Base-by-base conservation (phyloP, 2,113 vertebrate genomes). In the Ginglymostoma cirratum region DNA sequence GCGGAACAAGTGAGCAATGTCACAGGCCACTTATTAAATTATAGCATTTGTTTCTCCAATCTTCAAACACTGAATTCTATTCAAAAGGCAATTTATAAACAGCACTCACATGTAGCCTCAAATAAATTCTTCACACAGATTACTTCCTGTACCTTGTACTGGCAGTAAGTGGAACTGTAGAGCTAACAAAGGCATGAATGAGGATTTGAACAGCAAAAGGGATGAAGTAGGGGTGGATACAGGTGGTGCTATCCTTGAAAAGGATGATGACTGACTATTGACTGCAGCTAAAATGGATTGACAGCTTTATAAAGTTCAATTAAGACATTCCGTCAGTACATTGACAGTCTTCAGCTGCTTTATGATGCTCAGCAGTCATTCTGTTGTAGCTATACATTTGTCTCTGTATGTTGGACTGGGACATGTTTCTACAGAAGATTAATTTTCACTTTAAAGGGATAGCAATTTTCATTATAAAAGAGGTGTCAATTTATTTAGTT, bases 381-480 rank as follows among this genome's bases (percentile, higher is more conserved):
- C 38, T 93, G 61, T 24, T 93, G 89, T 10, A 93, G 34, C 55
- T 93, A 38, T 34, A 38, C 34, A 61, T 66, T 93, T 93, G 61
- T 61, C 19, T 21, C 17, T 67, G 34, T 19, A n/a, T 19, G 65
- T 67, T 17, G 61, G 55, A n/a, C 55, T 92, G 55, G 34, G 61
- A 67, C 38, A n/a, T 67, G 61, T 93, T 66, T 66, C 61, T n/a
- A 38, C 17, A n/a, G 61, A 93, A 19, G 61, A 66, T 93, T 61
- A 65, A 93, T 65, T 67, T 93, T 93, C 89, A 67, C 89, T 67
- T 93, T 93, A 93, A 93, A 66, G 66, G 65, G 89, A n/a, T 38
- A n/a, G 55, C 19, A 65, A 65, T 93, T 93, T 92, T 93, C 89
- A 93, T 93, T 93, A 65, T 67, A 66, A 93, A 65, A 93, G 34